Percentiles rank a stretch among this genome's conserved stretches.
phyloP scores from a whole-genome alignment of 1,140 invertebrate genomes.

The Drosophila sechellia region DNA sequence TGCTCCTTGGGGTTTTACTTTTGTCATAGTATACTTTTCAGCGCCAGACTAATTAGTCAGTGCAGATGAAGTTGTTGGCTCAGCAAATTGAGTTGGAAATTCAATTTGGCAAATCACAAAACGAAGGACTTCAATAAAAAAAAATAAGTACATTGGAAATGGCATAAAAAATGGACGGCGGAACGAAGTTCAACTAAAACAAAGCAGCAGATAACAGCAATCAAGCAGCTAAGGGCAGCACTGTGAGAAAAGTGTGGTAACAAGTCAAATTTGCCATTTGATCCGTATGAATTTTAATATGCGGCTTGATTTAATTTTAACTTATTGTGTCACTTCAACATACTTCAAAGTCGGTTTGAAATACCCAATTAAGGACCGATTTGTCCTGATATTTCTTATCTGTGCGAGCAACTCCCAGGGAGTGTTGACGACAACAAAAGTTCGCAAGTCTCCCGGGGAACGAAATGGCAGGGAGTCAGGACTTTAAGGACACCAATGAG shows the following conservation, averaged over 20 bases:
- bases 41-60: slow-evolving; percentile 40
- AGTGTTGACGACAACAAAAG: slow-evolving; percentile 51
- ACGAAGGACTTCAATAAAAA: slow-evolving; percentile 27
- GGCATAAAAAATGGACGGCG: slow-evolving; percentile 33
- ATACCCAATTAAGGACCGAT: neutral
- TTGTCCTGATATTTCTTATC: neutral
- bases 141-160: slow-evolving; percentile 6
- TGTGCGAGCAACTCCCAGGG: slow-evolving; percentile 5
- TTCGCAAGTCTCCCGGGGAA: slow-evolving; percentile 23
- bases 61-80: slow-evolving; percentile 27
- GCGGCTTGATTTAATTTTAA: neutral
- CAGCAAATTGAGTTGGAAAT: slow-evolving; percentile 77
- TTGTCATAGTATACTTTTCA: slow-evolving; percentile 58
- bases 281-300: too few species aligned
- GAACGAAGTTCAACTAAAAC: slow-evolving; percentile 26
- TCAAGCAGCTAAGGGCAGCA: slow-evolving; percentile 25
- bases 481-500: slow-evolving; percentile 50
- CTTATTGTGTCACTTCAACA: too few species aligned
- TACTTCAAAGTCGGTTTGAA: neutral
- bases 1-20: slow-evolving; percentile 9
- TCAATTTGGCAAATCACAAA: slow-evolving; percentile 75
- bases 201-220: slow-evolving; percentile 45
- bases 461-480: slow-evolving; percentile 7
- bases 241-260: slow-evolving; percentile 8
- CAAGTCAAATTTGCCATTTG: neutral